Conservation (phyloP, 64 coral and sea anemone genomes). For the Pocillopora verrucosa region DNA sequence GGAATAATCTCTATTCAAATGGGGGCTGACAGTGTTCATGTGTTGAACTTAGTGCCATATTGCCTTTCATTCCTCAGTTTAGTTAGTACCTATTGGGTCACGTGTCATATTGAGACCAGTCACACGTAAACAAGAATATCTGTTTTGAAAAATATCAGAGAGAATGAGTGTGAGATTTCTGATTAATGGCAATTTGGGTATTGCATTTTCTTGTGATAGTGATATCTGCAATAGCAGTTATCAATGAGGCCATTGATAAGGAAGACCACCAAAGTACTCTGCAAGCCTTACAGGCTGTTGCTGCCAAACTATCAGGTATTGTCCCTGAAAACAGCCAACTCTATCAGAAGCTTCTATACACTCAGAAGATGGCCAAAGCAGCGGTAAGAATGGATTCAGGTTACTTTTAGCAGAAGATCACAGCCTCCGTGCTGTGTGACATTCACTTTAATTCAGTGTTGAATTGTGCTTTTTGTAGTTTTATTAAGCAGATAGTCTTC, state of each 20-base stretch:
- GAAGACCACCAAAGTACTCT: slow-evolving; percentile 59
- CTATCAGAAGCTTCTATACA: slow-evolving; percentile 75
- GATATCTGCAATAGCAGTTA: slow-evolving; percentile 79
- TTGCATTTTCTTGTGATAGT: slow-evolving; percentile 42
- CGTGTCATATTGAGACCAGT: no score
- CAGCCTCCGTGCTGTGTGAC: not conserved
- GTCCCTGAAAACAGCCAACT: slow-evolving; percentile 47
- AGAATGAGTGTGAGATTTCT: no score
- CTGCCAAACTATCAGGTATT: slow-evolving; percentile 80
- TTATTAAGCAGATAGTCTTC: not conserved
- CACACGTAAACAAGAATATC: no score
- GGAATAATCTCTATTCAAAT: no score
- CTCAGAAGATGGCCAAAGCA: slow-evolving; percentile 69
- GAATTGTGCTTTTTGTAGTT: no score
- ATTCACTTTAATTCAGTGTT: no score
- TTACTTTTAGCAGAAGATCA: not conserved
- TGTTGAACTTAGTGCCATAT: no score
- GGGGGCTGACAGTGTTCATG: no score
- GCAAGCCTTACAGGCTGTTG: slow-evolving; percentile 54
- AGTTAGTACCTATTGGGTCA: no score
- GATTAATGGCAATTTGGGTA: no score
- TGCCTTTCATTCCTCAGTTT: no score
- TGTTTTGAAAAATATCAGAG: no score
- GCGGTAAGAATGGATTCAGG: slow-evolving; percentile 31
- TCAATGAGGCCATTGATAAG: slow-evolving; percentile 84